Evolutionary conservation across 2,888 invertebrate genomes (phyloP), one percentile per base, ranked within the genome.

Genomic region (Ormyrus pomaceus): DNA sequence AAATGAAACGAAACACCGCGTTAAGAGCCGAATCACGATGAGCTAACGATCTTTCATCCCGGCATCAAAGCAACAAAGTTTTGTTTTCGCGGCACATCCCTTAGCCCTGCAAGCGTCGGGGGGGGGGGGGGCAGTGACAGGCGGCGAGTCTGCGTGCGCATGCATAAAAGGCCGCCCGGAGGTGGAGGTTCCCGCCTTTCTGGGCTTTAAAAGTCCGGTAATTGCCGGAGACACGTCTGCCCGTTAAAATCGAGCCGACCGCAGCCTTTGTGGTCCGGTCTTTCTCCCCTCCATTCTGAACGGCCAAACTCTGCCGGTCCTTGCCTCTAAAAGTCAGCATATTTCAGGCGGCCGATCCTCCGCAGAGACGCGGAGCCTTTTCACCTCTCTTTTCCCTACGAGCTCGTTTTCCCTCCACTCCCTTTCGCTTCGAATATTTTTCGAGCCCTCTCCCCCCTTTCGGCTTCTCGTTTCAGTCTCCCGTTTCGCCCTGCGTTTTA

Each of bases 271-370:
- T 87, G 89, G 89, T 89, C 84, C 86, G 83, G 45, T 77, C 68
- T 79, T 78, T 69, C 79, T 71, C 66, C 77, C 72, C 73, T 68
- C 81, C 78, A 65, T 77, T 78, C 76, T 82, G 19, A 19, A 19
- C 19, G 19, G 19, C 19, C 82, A 80, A 74, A 70, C 78, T 71
- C 56, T 56, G 82, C 80, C 82, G 80, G 68, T 51, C 19, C 83
- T 83, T 83, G 85, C 86, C 86, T 87, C 87, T 88, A 89, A 89
- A 89, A 90, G 90, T 90, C 90, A 90, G 90, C 90, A 90, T 89
- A 89, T 90, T 90, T 89, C 84, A 88, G 82, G 53, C 56, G 48
- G 59, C 70, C 66, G 64, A 77, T 79, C 69, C 50, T n/a, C 45
- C 46, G 70, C 50, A 73, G 51, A 61, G 19, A 19, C 66, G 56